These are phyloP conservation scores for Antrozous pallidus DNA, from an alignment of 2,797 vertebrate genomes.

Conservation along the genomic window DNA sequence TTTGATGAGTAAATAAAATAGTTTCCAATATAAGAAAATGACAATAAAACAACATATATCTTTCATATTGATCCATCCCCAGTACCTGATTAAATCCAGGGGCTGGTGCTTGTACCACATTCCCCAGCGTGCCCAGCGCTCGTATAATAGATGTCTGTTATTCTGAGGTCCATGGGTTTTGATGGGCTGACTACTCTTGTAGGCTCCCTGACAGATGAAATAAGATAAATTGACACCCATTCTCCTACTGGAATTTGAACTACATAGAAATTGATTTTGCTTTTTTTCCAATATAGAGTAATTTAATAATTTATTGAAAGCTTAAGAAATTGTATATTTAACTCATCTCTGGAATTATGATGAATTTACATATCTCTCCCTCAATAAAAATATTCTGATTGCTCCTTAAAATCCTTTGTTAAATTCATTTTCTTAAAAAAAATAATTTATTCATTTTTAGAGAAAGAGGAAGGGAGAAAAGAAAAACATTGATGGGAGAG, in stretches of 20 bases:
- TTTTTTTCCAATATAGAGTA: not conserved
- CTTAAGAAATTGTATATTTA: not conserved
- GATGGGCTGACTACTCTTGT: slow-evolving; percentile 95
- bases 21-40: not conserved
- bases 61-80: not conserved
- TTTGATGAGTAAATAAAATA: not conserved
- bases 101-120: slow-evolving; percentile 99
- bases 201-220: slow-evolving; percentile 88
- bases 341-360: not conserved
- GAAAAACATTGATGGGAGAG: too few relatives aligned
- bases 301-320: not conserved
- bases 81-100: slow-evolving; percentile 96
- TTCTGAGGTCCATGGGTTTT: slow-evolving; percentile 97
- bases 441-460: too few relatives aligned
- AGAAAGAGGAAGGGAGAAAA: too few relatives aligned
- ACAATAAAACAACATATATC: not conserved
- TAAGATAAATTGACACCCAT: not conserved
- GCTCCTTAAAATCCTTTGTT: not conserved
- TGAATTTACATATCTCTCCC: not conserved
- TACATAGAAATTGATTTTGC: not conserved
- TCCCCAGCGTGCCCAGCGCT: slow-evolving; percentile 98
- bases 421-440: not conserved
- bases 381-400: not conserved
- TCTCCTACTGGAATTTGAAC: not conserved
- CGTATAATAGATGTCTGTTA: slow-evolving; percentile 97